Conservation (phyloP, 1,140 invertebrate genomes). For the Venustaconcha ellipsiformis region DNA sequence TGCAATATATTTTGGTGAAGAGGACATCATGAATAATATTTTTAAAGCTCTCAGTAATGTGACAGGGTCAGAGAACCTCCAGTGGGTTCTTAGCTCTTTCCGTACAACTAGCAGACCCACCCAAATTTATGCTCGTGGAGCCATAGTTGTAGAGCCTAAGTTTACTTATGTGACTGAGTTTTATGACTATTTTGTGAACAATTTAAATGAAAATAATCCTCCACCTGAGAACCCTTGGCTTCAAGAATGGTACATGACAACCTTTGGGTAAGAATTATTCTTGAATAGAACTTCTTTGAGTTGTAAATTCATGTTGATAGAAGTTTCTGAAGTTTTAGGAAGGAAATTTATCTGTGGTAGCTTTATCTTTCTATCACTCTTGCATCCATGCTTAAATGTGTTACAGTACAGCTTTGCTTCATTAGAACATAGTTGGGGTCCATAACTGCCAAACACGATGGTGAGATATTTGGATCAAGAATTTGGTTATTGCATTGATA, state of each 20-base stretch:
- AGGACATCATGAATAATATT: background rate
- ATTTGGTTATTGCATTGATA: no score
- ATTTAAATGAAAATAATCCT: constrained; percentile 43
- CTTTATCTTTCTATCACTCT: background rate
- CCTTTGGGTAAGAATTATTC: constrained; percentile 19
- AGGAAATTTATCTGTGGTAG: background rate
- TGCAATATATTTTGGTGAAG: constrained; percentile 43
- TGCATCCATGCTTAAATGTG: background rate
- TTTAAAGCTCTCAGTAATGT: constrained; percentile 30
- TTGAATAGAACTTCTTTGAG: background rate
- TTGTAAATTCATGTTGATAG: background rate
- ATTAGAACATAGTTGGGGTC: background rate
- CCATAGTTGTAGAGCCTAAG: constrained; percentile 44
- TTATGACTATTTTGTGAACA: constrained; percentile 54
- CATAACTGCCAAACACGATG: no score
- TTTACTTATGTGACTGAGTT: constrained; percentile 46
- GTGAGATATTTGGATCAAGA: no score
- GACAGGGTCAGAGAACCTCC: constrained; percentile 32
- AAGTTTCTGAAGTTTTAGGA: background rate
- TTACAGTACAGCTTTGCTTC: background rate
- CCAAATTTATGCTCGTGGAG: constrained; percentile 45
- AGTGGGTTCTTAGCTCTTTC: constrained; percentile 51
- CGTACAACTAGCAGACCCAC: constrained; percentile 37
- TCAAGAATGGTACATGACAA: constrained; percentile 65
- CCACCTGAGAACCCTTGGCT: constrained; percentile 67